phyloP scores from a whole-genome alignment of 2,113 vertebrate genomes.

The Etheostoma cragini region DNA sequence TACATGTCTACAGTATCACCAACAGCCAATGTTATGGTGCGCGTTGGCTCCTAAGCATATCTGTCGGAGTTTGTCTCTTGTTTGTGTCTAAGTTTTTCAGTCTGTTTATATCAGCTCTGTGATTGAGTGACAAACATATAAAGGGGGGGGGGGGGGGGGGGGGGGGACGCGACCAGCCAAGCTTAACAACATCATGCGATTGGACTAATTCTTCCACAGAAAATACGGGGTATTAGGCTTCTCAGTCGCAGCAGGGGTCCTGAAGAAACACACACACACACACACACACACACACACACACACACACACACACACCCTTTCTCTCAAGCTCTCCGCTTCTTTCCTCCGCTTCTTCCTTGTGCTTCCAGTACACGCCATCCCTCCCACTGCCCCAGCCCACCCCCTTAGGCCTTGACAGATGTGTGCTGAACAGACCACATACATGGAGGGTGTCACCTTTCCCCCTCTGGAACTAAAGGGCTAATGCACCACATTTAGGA shows the following conservation, averaged over 20 bases:
- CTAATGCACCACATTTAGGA: slow-evolving; percentile 82
- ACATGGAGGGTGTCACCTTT: slow-evolving; percentile 84
- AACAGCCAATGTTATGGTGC: neutral
- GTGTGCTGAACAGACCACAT: slow-evolving; percentile 83
- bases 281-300: slow-evolving; percentile 24
- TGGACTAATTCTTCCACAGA: slow-evolving; percentile 71
- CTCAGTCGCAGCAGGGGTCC: slow-evolving; percentile 62
- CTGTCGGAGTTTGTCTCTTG: slow-evolving; percentile 28
- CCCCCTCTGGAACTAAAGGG: slow-evolving; percentile 80
- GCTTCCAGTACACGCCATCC: slow-evolving; percentile 44
- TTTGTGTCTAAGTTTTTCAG: slow-evolving; percentile 24
- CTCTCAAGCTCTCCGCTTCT: slow-evolving; percentile 39
- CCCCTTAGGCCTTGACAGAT: slow-evolving; percentile 81
- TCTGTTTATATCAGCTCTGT: slow-evolving; percentile 25
- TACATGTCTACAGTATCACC: neutral
- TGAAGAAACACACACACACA: slow-evolving; percentile 35
- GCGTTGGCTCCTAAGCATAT: neutral
- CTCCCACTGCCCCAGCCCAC: slow-evolving; percentile 56
- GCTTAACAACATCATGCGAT: slow-evolving; percentile 61
- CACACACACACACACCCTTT: slow-evolving; percentile 25
- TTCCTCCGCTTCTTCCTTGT: slow-evolving; percentile 53
- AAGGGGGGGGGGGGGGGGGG: neutral
- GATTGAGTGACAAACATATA: slow-evolving; percentile 48
- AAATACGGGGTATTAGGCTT: slow-evolving; percentile 72
- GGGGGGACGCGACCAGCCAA: slow-evolving; percentile 1